These are phyloP conservation scores for Pangasianodon hypophthalmus DNA, from an alignment of 2,113 vertebrate genomes.

Conservation along the genomic window DNA sequence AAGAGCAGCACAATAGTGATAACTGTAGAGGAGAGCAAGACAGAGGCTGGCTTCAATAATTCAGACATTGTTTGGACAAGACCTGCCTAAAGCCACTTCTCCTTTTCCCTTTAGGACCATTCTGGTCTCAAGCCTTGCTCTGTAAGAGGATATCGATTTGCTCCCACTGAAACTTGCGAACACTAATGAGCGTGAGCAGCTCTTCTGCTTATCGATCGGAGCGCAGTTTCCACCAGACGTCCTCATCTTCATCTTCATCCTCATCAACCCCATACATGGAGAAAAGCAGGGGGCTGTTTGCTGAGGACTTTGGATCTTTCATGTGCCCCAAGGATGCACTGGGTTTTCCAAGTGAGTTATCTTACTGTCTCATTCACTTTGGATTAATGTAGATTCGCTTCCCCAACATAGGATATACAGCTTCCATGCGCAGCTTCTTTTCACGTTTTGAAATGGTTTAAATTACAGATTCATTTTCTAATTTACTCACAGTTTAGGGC, in stretches of 20 bases:
- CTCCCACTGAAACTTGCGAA: conserved; percentile 33
- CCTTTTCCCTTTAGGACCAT: conserved; percentile 31
- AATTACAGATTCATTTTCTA: background rate
- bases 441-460: conserved; percentile 14
- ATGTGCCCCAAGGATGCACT: conserved; percentile 80
- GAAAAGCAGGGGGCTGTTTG: conserved; percentile 83
- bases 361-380: conserved; percentile 13
- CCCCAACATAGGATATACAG: too few species aligned
- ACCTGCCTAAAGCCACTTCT: conserved; percentile 19
- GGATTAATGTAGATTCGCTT: background rate
- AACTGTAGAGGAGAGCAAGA: background rate
- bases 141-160: conserved; percentile 47
- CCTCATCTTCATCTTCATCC: conserved; percentile 68
- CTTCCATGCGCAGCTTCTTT: background rate
- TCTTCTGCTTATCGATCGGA: conserved; percentile 83
- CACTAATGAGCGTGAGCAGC: conserved; percentile 79
- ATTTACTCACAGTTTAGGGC: background rate
- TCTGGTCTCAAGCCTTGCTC: conserved; percentile 54
- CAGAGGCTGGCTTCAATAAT: conserved; percentile 8
- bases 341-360: conserved; percentile 84
- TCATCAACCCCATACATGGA: conserved; percentile 85
- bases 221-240: conserved; percentile 80
- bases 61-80: conserved; percentile 46
- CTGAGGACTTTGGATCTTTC: conserved; percentile 88
- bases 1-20: background rate